Conservation (phyloP, 2,113 vertebrate species). For the Gadus chalcogrammus region DNA sequence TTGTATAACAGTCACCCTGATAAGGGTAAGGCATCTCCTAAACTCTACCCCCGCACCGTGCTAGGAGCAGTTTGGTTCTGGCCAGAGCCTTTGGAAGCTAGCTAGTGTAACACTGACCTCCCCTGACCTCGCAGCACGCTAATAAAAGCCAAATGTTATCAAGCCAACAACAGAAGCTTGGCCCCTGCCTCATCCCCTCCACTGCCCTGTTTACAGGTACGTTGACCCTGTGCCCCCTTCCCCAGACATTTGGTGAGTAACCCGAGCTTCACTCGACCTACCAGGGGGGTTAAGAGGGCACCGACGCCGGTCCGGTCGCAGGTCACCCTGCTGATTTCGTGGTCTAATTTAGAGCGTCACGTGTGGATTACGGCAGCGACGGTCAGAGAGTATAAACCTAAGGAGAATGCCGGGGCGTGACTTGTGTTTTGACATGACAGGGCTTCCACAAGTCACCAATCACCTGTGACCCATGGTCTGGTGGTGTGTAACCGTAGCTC, state of each 20-base stretch:
- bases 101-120: conserved; percentile 37
- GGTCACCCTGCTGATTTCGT: conserved; percentile 52
- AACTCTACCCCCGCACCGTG: too few relatives aligned
- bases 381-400: neutral
- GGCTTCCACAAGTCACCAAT: conserved; percentile 10
- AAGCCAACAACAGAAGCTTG: conserved; percentile 36
- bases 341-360: conserved; percentile 44
- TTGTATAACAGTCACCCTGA: conserved; percentile 23
- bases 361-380: conserved; percentile 24
- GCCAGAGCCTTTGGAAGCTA: conserved; percentile 14
- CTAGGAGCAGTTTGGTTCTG: too few relatives aligned
- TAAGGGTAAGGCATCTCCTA: neutral
- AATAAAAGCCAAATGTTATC: conserved; percentile 57
- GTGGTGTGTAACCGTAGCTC: conserved; percentile 25
- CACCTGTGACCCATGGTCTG: conserved; percentile 9
- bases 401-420: neutral
- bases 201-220: conserved; percentile 54
- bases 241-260: conserved; percentile 38
- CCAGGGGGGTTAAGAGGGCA: conserved; percentile 35
- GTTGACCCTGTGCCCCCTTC: conserved; percentile 28
- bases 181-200: conserved; percentile 20
- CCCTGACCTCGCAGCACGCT: conserved; percentile 43
- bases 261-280: conserved; percentile 28
- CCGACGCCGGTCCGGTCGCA: conserved; percentile 38
- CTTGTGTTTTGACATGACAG: conserved; percentile 5